These are phyloP conservation scores for Synergus japonicus DNA, from an alignment of 2,888 invertebrate genomes.

Conservation along the genomic window DNA sequence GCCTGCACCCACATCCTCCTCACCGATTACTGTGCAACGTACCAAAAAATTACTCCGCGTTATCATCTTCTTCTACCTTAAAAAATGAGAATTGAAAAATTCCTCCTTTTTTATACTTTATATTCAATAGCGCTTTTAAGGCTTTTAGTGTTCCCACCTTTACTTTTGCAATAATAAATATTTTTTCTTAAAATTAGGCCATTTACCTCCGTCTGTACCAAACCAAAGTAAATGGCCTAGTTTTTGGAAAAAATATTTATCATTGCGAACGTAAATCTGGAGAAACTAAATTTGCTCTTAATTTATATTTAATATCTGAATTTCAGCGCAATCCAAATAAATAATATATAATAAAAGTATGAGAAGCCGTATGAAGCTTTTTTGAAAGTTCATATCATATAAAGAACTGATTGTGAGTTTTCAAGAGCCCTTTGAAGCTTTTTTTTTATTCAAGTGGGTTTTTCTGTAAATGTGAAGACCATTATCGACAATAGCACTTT, in stretches of 20 bases:
- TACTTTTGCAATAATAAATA: too few relatives aligned
- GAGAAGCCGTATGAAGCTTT: neutral
- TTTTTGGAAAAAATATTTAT: too few relatives aligned
- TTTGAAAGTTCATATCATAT: neutral
- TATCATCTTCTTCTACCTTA: neutral
- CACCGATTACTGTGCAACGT: conserved; percentile 15
- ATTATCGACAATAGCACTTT: conserved; percentile 15
- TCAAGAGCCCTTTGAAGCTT: neutral
- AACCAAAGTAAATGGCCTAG: too few relatives aligned
- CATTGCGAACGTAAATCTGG: too few relatives aligned
- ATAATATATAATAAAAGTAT: neutral
- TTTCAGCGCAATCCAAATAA: too few relatives aligned
- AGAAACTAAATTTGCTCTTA: too few relatives aligned
- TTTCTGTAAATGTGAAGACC: neutral
- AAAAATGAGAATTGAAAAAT: neutral
- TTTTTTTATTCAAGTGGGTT: neutral
- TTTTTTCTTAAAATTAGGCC: too few relatives aligned
- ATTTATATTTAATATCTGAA: too few relatives aligned
- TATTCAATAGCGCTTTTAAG: neutral
- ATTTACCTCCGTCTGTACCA: too few relatives aligned
- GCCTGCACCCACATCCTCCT: conserved; percentile 7
- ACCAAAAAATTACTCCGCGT: neutral
- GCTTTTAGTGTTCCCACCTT: too few relatives aligned
- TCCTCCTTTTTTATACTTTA: neutral
- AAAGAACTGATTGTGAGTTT: neutral